Base-by-base conservation (phyloP, 2,113 vertebrate genomes). In the Sinocyclocheilus anshuiensis region DNA sequence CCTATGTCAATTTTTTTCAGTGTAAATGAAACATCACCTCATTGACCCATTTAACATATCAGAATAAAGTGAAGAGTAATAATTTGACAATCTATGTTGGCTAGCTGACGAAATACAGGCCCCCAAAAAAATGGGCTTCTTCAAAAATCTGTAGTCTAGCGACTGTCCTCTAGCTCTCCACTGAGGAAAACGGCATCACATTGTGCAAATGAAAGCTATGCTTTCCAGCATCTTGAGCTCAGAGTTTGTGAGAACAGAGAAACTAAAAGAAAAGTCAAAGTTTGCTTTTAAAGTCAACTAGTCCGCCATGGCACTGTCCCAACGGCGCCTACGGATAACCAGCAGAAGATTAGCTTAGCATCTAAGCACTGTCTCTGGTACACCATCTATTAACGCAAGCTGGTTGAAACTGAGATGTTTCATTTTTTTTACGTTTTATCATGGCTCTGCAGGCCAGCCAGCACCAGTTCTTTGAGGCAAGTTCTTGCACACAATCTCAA, bases 381-480 rank as follows among this genome's bases (percentile, higher is more conserved):
- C 88, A 89, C 84, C 86, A 87, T 89, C 87, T 77, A 67, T 83
- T 83, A 59, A 83, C 42, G 86, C 65, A 72, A 89, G 48, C 77
- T 59, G 84, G 87, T 85, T 89, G 81, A 91, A 89, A 91, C 92
- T 93, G 91, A 94, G 91, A 92, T 90, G 79, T 93, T 92, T 93
- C 89, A 92, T 94, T 94, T 71, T 36, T 93, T 90, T 91, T 89
- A 93, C 91, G 90, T 94, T 95, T 95, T 94, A 95, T 95, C 95
- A 45, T 91, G 84, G 89, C 91, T 81, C 84, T 85, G 88, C 94
- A 95, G 94, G 83, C 94, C 90, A 83, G 48, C 87, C 81, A 85
- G 88, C 90, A 93, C 91, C 87, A 89, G 89, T 93, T 93, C 89
- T 91, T 89, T 89, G 88, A 84, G 57, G 84, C 74, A 39, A 88